Percentiles rank a stretch among this genome's conserved stretches.
phyloP scores from a whole-genome alignment of 1,140 invertebrate genomes.

The Lepidostoma basale region DNA sequence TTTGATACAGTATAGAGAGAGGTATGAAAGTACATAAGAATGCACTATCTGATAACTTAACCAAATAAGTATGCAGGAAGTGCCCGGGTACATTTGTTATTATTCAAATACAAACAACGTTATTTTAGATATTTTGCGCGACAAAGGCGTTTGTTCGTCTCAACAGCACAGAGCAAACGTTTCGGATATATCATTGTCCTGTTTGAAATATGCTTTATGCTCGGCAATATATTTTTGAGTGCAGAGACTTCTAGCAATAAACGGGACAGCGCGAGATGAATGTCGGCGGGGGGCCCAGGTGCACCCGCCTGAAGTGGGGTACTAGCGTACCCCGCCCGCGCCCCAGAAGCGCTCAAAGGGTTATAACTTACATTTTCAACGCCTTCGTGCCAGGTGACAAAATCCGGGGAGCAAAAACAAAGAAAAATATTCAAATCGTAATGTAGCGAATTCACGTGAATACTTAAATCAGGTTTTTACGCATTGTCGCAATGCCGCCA shows the following conservation, averaged over 20 bases:
- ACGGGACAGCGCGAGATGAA: slow-evolving; percentile 16
- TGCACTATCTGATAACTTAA: no score
- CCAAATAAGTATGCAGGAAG: no score
- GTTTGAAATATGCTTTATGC: slow-evolving; percentile 22
- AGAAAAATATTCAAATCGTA: no score
- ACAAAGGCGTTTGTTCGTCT: background rate
- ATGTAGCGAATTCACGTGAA: no score
- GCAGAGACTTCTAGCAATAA: slow-evolving; percentile 17
- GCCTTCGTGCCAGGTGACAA: background rate
- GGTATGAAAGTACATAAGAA: no score
- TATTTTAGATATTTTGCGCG: no score
- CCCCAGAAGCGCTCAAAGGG: background rate
- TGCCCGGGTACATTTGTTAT: no score
- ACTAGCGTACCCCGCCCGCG: background rate
- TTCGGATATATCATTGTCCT: slow-evolving; percentile 21
- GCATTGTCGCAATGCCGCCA: no score
- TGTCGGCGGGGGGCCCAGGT: background rate
- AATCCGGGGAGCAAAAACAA: background rate
- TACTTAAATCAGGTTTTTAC: no score
- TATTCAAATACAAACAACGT: no score
- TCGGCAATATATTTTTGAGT: slow-evolving; percentile 25
- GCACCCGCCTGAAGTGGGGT: background rate
- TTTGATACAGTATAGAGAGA: no score
- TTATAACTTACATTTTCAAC: slow-evolving; percentile 11
- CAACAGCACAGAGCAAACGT: background rate